Evolutionary conservation across 1,140 invertebrate genomes (phyloP).

Genomic region (Leptopilina clavipes): DNA sequence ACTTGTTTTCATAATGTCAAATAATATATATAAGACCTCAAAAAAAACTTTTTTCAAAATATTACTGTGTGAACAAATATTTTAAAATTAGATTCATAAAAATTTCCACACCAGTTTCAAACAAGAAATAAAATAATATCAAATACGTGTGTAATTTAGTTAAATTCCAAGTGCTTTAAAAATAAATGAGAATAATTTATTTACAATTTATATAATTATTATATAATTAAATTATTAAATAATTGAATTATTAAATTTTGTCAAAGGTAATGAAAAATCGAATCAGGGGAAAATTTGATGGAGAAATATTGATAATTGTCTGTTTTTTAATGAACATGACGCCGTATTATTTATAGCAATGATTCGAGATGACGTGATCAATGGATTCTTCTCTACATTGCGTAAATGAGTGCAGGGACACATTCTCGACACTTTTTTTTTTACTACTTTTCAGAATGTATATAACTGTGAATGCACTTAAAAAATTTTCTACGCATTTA

Average conservation of each 20-base stretch:
- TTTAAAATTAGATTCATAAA: no score
- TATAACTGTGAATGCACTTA: not conserved
- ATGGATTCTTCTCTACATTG: constrained; percentile 40
- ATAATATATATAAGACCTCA: no score
- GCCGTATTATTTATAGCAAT: constrained; percentile 63
- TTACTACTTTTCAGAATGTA: not conserved
- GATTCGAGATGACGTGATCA: constrained; percentile 49
- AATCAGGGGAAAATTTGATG: constrained; percentile 37
- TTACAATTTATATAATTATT: no score
- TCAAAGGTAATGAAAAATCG: constrained; percentile 25
- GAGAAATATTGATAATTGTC: constrained; percentile 36
- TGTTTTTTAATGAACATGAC: constrained; percentile 40
- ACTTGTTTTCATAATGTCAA: no score
- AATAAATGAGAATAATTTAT: no score
- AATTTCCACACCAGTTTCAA: no score
- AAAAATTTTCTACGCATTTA: not conserved
- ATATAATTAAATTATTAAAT: no score
- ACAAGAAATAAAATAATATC: no score
- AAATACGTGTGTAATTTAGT: no score
- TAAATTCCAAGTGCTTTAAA: no score
- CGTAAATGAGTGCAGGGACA: constrained; percentile 25
- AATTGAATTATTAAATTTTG: not conserved
- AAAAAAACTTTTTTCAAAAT: no score
- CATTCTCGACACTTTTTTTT: constrained; percentile 25
- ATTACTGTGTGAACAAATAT: no score